A percentile compares a stretch with the other conserved stretches of the same genome.
Conservation (phyloP, 2,113 vertebrate genomes). For the Syrmaticus mikado region DNA sequence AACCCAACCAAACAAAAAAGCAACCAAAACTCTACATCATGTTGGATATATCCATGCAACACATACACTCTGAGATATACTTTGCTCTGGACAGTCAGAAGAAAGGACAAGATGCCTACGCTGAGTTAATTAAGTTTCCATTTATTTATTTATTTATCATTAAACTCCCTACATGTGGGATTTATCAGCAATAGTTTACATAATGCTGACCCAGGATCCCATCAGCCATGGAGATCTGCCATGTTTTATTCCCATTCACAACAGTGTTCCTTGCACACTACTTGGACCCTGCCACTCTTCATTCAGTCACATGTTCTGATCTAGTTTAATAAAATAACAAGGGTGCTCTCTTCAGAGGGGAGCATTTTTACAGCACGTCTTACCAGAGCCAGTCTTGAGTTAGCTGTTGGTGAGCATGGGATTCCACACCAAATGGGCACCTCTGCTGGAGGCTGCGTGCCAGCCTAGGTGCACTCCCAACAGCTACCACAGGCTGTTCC, state of each 20-base stretch:
- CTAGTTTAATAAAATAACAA: not conserved
- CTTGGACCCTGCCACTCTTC: not conserved
- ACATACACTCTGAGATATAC: not conserved
- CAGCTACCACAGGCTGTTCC: not conserved
- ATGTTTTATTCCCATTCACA: not conserved
- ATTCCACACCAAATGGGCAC: rapidly evolving
- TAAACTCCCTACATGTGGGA: not conserved
- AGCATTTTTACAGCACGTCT: not conserved
- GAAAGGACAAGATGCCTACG: not conserved
- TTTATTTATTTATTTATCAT: not conserved
- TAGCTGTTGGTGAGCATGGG: not conserved
- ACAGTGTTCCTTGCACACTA: not conserved
- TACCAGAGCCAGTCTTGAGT: not conserved
- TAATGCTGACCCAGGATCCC: not conserved
- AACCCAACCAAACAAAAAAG: no score
- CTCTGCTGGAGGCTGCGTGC: not conserved
- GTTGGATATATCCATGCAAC: not conserved
- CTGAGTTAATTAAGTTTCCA: not conserved
- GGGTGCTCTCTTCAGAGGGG: not conserved
- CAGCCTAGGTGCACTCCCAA: not conserved
- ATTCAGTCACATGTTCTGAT: rapidly evolving
- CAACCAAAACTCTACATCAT: not conserved
- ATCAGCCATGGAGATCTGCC: not conserved
- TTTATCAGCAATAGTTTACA: not conserved
- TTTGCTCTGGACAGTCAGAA: not conserved